Evolutionary conservation across 2,888 invertebrate genomes (phyloP), one percentile per base, ranked within the genome.

Genomic region (Trissonchulus latispiculum): DNA sequence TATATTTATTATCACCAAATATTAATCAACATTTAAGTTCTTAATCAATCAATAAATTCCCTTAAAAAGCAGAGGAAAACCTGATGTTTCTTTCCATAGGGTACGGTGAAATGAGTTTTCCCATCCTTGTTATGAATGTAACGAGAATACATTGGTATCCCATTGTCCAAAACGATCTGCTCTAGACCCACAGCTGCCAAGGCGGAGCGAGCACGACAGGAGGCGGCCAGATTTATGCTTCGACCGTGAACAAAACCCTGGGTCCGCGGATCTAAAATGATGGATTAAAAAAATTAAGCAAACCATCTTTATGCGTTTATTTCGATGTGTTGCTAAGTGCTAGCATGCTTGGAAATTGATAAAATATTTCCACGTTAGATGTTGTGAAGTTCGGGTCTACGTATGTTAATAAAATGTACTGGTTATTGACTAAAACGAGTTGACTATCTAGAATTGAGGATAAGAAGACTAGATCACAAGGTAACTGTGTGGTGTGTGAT

Each of bases 171-270:
- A 32, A 88, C 83, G 15, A 89, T 86, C 1, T 87, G 85, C 82
- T 94, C 94, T 59, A 97, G 84, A 0, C 91, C 93, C 0, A 95
- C 89, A 36, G 87, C 87, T 69, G 88, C 88, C 36, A 99, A 85
- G 0, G 95, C 94, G 67, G 88, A 88, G 69, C 92, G 87, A 0
- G 94, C 97, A 29, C 97, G 87, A 73, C 89, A 87, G 0, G 96
- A 96, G 72, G 99, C 83, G 0, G 97, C 92, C 78, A 99, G 86
- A 85, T 99, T 96, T 78, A 99, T 97, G 72, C 95, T 95, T 72
- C 93, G 88, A 0, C 97, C 97, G 71, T 88, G 86, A 0, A 88
- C 89, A 77, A 88, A 87, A 75, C 90, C 89, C 75, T 88, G 87
- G 67, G 85, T 86, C 73, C 94, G 87, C 74, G 93, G 90, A 85